Conservation (phyloP, 2,888 invertebrate species). For the Parnassius glacialis region DNA sequence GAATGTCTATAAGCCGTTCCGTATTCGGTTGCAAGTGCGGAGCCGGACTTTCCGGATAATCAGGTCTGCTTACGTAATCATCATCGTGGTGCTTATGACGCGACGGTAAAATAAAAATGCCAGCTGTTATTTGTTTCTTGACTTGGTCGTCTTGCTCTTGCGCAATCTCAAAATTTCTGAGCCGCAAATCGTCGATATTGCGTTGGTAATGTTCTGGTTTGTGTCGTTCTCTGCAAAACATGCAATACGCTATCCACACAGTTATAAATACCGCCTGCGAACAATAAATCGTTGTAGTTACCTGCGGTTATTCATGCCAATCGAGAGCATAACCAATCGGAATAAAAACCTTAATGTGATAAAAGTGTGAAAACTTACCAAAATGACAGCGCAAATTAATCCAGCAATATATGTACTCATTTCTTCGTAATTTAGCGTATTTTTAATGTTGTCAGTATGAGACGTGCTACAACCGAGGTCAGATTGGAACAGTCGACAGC, state of each 20-base stretch:
- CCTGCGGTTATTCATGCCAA: no score
- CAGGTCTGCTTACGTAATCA: slow-evolving; percentile 61
- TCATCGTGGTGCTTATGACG: slow-evolving; percentile 53
- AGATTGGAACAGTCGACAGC: slow-evolving; percentile 51
- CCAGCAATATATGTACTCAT: slow-evolving; percentile 63
- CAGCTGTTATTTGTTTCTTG: slow-evolving; percentile 52
- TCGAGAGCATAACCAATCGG: no score
- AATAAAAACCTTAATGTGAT: neutral
- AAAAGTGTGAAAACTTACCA: slow-evolving; percentile 55
- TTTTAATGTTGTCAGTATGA: slow-evolving; percentile 36
- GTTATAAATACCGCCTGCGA: slow-evolving; percentile 60
- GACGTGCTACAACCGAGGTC: slow-evolving; percentile 60
- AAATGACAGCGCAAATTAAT: slow-evolving; percentile 60
- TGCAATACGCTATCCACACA: slow-evolving; percentile 67
- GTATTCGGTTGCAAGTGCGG: slow-evolving; percentile 48
- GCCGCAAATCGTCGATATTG: slow-evolving; percentile 57
- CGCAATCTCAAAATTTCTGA: slow-evolving; percentile 48
- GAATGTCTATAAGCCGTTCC: slow-evolving; percentile 58
- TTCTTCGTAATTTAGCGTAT: slow-evolving; percentile 37
- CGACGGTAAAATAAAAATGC: slow-evolving; percentile 62
- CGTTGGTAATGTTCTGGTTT: slow-evolving; percentile 60
- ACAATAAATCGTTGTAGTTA: slow-evolving; percentile 6
- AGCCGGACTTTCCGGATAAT: slow-evolving; percentile 65
- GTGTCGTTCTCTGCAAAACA: slow-evolving; percentile 67
- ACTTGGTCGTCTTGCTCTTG: slow-evolving; percentile 45